Conservation (phyloP, 2,113 vertebrate species). For the Platysteira castanea region DNA sequence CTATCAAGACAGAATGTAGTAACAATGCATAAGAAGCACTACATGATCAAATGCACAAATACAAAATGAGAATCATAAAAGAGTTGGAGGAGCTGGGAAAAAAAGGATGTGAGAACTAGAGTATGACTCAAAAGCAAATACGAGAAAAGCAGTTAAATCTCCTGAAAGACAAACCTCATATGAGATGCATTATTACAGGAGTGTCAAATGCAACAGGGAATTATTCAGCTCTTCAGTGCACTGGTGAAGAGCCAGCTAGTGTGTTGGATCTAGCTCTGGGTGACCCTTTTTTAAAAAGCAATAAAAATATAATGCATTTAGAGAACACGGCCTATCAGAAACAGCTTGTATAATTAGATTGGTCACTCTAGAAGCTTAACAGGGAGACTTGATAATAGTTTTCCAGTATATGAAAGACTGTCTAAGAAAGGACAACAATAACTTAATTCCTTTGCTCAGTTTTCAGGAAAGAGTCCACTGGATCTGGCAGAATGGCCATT, state of each 20-base stretch:
- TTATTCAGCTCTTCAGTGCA: background rate
- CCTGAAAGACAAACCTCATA: background rate
- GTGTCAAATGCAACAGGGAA: background rate
- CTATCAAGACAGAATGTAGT: background rate
- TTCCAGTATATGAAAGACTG: background rate
- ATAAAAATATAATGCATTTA: background rate
- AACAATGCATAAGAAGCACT: background rate
- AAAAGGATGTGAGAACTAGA: background rate
- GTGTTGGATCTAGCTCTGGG: background rate
- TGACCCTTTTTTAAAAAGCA: background rate
- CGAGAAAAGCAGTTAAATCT: background rate
- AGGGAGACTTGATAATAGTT: background rate
- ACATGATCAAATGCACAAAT: background rate
- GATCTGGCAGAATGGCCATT: background rate
- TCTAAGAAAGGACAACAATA: background rate
- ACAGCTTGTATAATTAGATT: background rate
- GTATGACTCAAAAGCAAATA: background rate
- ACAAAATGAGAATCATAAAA: background rate
- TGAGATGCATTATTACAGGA: background rate
- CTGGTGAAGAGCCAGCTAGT: background rate
- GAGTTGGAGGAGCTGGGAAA: background rate
- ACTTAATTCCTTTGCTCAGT: background rate
- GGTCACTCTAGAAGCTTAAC: background rate
- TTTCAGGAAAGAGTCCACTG: background rate
- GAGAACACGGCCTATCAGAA: background rate